Evolutionary conservation across 2,113 vertebrate species (phyloP).

Genomic region (Jacana jacana): DNA sequence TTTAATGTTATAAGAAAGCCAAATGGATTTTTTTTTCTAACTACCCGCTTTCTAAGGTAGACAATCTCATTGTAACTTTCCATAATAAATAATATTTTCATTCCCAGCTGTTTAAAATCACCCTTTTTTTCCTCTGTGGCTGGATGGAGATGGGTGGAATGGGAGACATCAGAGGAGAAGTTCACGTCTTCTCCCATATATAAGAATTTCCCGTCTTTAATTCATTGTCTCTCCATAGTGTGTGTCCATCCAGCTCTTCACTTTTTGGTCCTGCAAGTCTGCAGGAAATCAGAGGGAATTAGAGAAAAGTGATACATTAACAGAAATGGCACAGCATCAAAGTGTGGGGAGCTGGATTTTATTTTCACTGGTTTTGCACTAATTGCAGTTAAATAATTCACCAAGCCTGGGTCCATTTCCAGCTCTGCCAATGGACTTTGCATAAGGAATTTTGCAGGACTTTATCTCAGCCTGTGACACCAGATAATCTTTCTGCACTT

Average conservation of each 20-base stretch:
- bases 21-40: neutral
- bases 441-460: neutral
- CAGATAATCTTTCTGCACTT: neutral
- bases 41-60: neutral
- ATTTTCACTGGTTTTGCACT: neutral
- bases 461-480: neutral
- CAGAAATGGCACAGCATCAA: neutral
- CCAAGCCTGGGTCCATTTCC: neutral
- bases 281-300: neutral
- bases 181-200: neutral
- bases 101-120: neutral
- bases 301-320: neutral
- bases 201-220: neutral
- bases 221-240: fast-evolving
- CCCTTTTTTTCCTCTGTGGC: fast-evolving
- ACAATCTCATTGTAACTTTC: neutral
- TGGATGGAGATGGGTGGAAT: neutral
- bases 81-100: neutral
- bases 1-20: neutral
- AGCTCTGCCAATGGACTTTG: neutral
- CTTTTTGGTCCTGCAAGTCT: neutral
- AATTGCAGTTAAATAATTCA: neutral
- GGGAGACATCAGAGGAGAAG: neutral
- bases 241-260: neutral
- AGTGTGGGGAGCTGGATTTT: neutral